Percentiles rank a stretch among this genome's conserved stretches.
Evolutionary conservation across 2,113 vertebrate species (phyloP).

Genomic region (Seriola quinqueradiata): DNA sequence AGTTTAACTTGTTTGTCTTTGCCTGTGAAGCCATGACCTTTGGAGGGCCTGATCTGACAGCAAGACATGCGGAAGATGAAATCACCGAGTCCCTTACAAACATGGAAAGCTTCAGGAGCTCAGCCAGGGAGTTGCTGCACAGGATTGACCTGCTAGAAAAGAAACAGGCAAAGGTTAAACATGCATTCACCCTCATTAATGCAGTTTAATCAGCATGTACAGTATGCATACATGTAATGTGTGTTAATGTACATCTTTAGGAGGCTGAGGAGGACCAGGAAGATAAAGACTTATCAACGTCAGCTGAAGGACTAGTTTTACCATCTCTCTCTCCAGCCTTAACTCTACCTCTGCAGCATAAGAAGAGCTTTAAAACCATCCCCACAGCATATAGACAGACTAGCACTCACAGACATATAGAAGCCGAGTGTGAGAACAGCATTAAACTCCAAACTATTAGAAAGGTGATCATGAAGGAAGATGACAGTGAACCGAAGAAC

Average conservation of each 20-base stretch:
- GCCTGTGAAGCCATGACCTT: slow-evolving; percentile 56
- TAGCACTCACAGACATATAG: background rate
- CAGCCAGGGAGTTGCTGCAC: slow-evolving; percentile 73
- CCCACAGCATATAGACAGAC: background rate
- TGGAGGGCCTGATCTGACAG: slow-evolving; percentile 1
- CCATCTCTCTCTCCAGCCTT: background rate
- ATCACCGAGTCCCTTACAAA: slow-evolving; percentile 16
- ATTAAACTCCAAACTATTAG: background rate
- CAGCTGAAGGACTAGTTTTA: background rate
- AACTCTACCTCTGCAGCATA: background rate
- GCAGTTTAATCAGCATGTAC: background rate
- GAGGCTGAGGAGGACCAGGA: slow-evolving; percentile 24
- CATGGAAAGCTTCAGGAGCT: slow-evolving; percentile 67
- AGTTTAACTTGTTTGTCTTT: slow-evolving; percentile 13
- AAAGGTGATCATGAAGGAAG: slow-evolving; percentile 1
- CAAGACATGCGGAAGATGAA: slow-evolving; percentile 4
- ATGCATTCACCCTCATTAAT: background rate
- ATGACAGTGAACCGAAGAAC: slow-evolving; percentile 5
- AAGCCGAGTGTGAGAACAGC: background rate
- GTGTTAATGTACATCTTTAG: slow-evolving; percentile 27
- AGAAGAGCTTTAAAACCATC: background rate
- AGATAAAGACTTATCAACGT: background rate
- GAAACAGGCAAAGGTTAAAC: slow-evolving; percentile 61
- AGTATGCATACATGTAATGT: background rate
- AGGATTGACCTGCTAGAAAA: slow-evolving; percentile 78